Evolutionary conservation across 2,888 invertebrate genomes (phyloP), one percentile per base, ranked within the genome.

Genomic region (Orchesella flavescens): DNA sequence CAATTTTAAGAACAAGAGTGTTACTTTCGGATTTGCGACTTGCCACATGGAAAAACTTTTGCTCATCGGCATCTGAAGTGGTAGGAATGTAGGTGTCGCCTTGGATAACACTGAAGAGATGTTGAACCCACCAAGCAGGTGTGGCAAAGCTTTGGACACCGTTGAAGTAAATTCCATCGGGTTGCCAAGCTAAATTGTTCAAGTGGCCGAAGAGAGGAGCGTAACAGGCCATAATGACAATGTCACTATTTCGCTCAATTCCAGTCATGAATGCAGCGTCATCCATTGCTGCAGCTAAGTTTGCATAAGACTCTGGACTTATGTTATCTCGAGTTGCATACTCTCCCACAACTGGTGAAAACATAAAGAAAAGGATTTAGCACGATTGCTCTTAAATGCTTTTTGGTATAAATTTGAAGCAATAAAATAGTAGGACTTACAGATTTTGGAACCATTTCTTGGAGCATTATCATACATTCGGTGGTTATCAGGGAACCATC

Each of bases 181-280:
- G 80, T 15, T 53, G 65, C 80, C 80, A 80, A 1, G 55, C 66
- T 1, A 73, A 57, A 53, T 80, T 66, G 34, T 80, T 73, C 23
- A 80, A 17, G 44, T 80, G 72, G 0, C 65, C 72, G n/a, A 80
- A 80, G 9, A 80, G 66, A 1, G 80, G 80, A 34, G 80, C 80
- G 49, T 80, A 80, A 21, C 80, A 80, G 13, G 80, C 80, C 80
- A 80, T 80, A 34, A 80, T 73, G 24, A 80, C 80, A 13, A 80
- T 80, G 66, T 80, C 80, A 17, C 73, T 44, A 57, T 80, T 80
- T 15, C 80, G 17, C 19, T 80, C 80, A 2, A 80, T 53, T n/a
- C 80, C 80, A 7, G 80, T 80, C 80, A 80, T 80, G 66, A 80
- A 80, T 13, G 80, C 80, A 10, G 80, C 80, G 66, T 80, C 80